These are phyloP conservation scores for Typhlomys cinereus DNA, from an alignment of 2,113 vertebrate species.

Conservation along the genomic window DNA sequence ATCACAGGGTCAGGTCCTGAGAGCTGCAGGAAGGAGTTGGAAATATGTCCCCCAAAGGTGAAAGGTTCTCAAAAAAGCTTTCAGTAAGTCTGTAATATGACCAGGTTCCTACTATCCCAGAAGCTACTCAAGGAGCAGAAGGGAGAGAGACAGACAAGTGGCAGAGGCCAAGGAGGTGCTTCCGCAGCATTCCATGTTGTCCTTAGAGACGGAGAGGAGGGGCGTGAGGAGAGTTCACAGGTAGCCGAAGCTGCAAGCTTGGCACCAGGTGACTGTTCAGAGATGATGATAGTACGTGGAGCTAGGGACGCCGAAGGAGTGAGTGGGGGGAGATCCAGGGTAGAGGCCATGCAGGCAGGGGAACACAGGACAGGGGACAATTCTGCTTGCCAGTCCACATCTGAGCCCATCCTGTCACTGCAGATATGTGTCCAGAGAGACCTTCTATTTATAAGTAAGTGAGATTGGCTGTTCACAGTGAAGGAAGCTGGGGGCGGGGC, in stretches of 20 bases:
- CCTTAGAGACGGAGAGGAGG: neutral
- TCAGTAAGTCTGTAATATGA: neutral
- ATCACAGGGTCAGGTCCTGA: neutral
- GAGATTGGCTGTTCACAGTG: constrained; percentile 8
- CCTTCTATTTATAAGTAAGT: constrained; percentile 85
- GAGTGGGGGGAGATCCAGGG: neutral
- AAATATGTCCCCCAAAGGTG: neutral
- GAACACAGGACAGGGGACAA: constrained; percentile 11
- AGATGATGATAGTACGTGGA: neutral
- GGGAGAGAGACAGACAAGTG: neutral
- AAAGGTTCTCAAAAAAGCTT: neutral
- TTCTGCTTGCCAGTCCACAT: neutral
- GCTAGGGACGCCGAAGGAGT: neutral
- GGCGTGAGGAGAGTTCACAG: neutral
- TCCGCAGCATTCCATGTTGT: neutral
- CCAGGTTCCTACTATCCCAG: neutral
- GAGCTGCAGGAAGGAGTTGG: neutral
- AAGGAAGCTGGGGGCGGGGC: neutral
- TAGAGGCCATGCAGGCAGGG: neutral
- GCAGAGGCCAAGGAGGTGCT: neutral
- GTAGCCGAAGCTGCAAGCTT: neutral
- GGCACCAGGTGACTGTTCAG: no score
- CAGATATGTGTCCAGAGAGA: constrained; percentile 84
- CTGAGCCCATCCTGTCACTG: constrained; percentile 64
- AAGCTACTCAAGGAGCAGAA: neutral